Percentiles rank a stretch among this genome's conserved stretches.
Conservation (phyloP, 2,888 invertebrate genomes). For the Nymphalis c-album region DNA sequence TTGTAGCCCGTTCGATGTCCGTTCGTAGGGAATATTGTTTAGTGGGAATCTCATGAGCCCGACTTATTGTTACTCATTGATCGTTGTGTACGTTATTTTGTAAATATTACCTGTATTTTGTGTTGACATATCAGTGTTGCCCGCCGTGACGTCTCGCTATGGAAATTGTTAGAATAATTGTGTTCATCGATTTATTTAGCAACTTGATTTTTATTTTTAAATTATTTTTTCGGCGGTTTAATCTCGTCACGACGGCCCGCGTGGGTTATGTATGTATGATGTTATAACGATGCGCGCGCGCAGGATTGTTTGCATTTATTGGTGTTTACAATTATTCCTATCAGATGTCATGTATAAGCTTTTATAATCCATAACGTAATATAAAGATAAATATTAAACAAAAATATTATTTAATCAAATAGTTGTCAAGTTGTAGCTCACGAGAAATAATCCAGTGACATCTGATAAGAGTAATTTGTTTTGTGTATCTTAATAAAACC, state of each 20-base stretch:
- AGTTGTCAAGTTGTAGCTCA: neutral
- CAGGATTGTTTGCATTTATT: slow-evolving; percentile 7
- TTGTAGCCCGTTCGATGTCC: slow-evolving; percentile 19
- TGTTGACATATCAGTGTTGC: slow-evolving; percentile 58
- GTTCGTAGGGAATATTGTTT: slow-evolving; percentile 35
- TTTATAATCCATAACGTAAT: neutral
- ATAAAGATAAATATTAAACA: too few relatives aligned
- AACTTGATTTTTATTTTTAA: slow-evolving; percentile 29
- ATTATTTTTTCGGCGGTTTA: slow-evolving; percentile 40
- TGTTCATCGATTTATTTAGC: neutral
- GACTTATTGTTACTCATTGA: slow-evolving; percentile 60
- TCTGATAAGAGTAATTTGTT: slow-evolving; percentile 1
- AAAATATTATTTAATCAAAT: neutral
- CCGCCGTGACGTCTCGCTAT: slow-evolving; percentile 38
- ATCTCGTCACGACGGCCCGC: slow-evolving; percentile 37
- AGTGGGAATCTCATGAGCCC: slow-evolving; percentile 44
- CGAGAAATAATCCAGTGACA: neutral
- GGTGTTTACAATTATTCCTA: neutral
- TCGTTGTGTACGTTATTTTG: slow-evolving; percentile 55
- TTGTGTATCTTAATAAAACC: neutral
- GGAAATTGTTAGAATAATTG: neutral
- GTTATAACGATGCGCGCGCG: slow-evolving; percentile 23
- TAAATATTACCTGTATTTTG: slow-evolving; percentile 57
- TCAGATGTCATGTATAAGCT: neutral
- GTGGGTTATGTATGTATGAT: slow-evolving; percentile 29